phyloP scores from a whole-genome alignment of 2,888 invertebrate genomes.

The Acrocyrtus sp. region DNA sequence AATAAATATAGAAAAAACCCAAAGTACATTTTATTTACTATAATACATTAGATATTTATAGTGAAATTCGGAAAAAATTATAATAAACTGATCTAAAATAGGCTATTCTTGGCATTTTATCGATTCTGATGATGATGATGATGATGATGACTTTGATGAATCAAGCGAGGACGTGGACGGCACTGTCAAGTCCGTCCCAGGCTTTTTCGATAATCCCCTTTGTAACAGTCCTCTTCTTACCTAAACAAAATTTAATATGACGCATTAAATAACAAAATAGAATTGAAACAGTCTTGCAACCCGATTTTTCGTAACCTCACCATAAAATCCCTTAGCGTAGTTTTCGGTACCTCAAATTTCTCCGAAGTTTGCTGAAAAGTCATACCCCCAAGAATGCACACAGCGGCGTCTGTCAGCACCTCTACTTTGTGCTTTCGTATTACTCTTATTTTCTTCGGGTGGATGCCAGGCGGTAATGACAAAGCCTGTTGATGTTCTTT shows the following conservation, averaged over 20 bases:
- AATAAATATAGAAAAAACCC: too few relatives aligned
- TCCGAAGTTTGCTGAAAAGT: conserved; percentile 89
- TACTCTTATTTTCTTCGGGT: conserved; percentile 57
- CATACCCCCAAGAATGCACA: conserved; percentile 86
- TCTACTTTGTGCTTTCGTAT: conserved; percentile 57
- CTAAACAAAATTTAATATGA: too few relatives aligned
- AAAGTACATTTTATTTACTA: too few relatives aligned
- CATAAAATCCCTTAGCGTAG: conserved; percentile 88
- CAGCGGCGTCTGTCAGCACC: conserved; percentile 73
- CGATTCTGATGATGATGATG: conserved; percentile 7
- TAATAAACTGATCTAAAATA: too few relatives aligned
- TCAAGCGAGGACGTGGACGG: too few relatives aligned
- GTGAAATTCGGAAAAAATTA: too few relatives aligned
- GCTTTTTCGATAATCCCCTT: conserved; percentile 68
- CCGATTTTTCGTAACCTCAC: conserved; percentile 82
- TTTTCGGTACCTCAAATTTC: conserved; percentile 79
- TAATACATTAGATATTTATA: too few relatives aligned
- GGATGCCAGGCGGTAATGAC: conserved; percentile 52
- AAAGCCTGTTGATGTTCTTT: too few relatives aligned
- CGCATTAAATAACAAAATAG: too few relatives aligned
- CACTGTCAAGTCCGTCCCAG: conserved; percentile 1
- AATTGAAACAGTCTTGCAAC: conserved; percentile 84
- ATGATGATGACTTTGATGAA: neutral
- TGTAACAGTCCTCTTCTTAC: conserved; percentile 85
- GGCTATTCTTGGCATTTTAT: too few relatives aligned